Percentiles rank a stretch among this genome's conserved stretches.
phyloP scores from a whole-genome alignment of 2,797 vertebrate genomes.

The Lithobates pipiens region DNA sequence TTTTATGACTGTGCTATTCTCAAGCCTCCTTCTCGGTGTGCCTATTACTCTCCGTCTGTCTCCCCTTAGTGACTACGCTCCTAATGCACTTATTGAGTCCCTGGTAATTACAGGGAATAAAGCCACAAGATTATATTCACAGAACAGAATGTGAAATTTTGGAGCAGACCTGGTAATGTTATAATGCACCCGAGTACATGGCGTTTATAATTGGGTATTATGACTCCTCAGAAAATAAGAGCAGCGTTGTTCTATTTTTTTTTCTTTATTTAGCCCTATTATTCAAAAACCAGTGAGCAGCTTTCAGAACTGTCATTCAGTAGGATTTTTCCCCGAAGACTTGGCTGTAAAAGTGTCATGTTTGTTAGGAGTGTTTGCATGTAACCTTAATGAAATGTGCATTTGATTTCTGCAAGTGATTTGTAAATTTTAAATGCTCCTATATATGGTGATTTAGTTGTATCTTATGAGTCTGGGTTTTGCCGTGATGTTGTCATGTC shows the following conservation, averaged over 20 bases:
- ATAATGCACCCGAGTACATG: conserved; percentile 39
- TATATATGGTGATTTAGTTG: conserved; percentile 34
- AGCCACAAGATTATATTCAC: conserved; percentile 30
- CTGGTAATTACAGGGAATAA: conserved; percentile 56
- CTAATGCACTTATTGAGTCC: conserved; percentile 53
- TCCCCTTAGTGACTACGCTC: conserved; percentile 24
- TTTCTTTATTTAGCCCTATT: conserved; percentile 43
- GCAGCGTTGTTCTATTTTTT: conserved; percentile 31
- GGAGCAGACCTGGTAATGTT: conserved; percentile 30
- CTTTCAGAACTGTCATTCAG: conserved; percentile 50
- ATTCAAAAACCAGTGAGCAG: conserved; percentile 46
- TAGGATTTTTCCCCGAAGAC: conserved; percentile 49
- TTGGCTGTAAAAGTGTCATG: conserved; percentile 58
- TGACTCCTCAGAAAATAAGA: conserved; percentile 39
- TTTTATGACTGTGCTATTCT: conserved; percentile 23
- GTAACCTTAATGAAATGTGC: conserved; percentile 59
- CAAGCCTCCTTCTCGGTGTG: conserved; percentile 18
- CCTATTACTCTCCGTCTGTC: conserved; percentile 32
- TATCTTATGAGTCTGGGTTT: neutral
- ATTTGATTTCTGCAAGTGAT: conserved; percentile 48
- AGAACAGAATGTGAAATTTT: conserved; percentile 39
- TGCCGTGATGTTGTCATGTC: neutral
- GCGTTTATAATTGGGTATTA: conserved; percentile 54
- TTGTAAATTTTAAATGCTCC: conserved; percentile 57
- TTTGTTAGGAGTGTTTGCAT: conserved; percentile 54